These are phyloP conservation scores for Macrosiphum euphorbiae DNA, from an alignment of 2,888 invertebrate genomes.

Conservation along the genomic window DNA sequence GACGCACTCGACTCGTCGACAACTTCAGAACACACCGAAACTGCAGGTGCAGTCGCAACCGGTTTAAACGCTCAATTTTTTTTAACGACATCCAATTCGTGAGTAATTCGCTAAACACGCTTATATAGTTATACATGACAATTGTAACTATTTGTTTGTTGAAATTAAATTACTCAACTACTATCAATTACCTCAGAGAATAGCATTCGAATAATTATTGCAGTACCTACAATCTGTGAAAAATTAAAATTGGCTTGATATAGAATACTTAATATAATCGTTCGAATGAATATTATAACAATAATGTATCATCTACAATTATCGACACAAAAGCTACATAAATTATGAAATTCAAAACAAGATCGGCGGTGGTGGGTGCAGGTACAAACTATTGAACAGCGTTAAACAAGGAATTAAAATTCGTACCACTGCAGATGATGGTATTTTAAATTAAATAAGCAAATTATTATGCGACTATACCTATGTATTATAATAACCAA, in stretches of 20 bases:
- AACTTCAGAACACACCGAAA: background rate
- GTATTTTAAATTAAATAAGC: background rate
- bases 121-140: background rate
- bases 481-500: background rate
- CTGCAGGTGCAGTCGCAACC: background rate
- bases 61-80: background rate
- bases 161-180: background rate
- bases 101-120: background rate
- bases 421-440: background rate
- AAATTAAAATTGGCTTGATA: background rate
- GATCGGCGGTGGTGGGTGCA: background rate
- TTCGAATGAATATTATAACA: background rate
- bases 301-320: background rate
- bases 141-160: background rate
- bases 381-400: background rate
- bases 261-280: background rate
- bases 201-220: background rate
- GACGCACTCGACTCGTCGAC: background rate
- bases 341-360: background rate
- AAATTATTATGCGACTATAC: background rate
- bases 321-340: background rate
- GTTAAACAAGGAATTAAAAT: background rate
- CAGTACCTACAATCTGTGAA: background rate
- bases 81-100: background rate
- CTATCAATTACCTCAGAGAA: background rate